phyloP scores from a whole-genome alignment of 64 coral and sea anemone genomes.

The Astreopora myriophthalma region DNA sequence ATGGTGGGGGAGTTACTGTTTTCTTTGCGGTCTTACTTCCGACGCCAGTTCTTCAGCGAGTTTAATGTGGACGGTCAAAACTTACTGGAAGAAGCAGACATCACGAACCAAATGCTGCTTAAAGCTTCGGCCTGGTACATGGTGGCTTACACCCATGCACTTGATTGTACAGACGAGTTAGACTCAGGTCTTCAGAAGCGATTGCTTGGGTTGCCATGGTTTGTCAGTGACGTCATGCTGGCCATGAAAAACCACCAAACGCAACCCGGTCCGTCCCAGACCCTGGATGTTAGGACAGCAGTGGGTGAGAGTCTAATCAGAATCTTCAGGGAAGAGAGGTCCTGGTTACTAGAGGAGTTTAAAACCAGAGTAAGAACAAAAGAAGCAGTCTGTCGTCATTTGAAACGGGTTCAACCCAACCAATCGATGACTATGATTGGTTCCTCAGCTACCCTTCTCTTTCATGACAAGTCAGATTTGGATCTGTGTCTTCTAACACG shows the following conservation, averaged over 20 bases:
- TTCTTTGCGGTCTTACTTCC: slow-evolving; percentile 47
- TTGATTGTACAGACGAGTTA: neutral
- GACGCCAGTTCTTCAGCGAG: slow-evolving; percentile 80
- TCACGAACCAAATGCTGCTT: slow-evolving; percentile 59
- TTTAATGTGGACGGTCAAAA: slow-evolving; percentile 60
- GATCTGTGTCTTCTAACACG: slow-evolving; percentile 67
- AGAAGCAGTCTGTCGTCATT: neutral
- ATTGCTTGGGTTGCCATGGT: slow-evolving; percentile 90
- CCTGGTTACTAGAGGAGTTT: slow-evolving; percentile 10
- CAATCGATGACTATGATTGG: slow-evolving; percentile 69
- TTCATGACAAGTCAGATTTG: slow-evolving; percentile 84
- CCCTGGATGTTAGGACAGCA: neutral
- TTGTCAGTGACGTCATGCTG: slow-evolving; percentile 93
- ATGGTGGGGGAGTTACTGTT: slow-evolving; percentile 52
- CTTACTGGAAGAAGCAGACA: neutral
- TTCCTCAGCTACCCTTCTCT: slow-evolving; percentile 81
- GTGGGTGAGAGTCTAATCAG: slow-evolving; percentile 31
- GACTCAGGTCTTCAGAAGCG: neutral
- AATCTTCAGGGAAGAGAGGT: slow-evolving; percentile 32
- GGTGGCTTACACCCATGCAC: slow-evolving; percentile 69
- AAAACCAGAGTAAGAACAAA: neutral
- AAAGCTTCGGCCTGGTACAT: slow-evolving; percentile 95
- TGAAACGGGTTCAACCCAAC: neutral
- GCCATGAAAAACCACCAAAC: slow-evolving; percentile 36
- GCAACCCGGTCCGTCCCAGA: neutral